Base-by-base conservation (phyloP, 2,888 invertebrate species). In the Drosophila ustulata region DNA sequence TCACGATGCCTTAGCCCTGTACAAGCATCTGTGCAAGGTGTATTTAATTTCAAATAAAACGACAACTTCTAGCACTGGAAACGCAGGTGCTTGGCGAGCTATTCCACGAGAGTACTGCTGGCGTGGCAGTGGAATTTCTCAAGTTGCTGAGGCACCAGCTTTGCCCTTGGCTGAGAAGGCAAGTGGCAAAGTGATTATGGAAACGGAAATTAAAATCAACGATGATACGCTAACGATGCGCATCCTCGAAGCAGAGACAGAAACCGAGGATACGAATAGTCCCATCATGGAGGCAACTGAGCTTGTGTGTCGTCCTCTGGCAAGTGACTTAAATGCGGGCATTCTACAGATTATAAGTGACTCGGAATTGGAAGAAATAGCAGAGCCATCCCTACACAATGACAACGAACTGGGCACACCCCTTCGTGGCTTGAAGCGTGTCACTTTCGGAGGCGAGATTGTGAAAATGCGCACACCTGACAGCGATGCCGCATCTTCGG, bases 401-500 rank as follows among this genome's bases (percentile, higher is more conserved):
- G 58, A 67, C 32, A 66, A 74, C 4, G 72, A 80, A 11, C 87
- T 89, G 0, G 75, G 77, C 3, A 91, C 91, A 9, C 88, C 90
- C 91, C 34, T 95, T 25, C 93, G 94, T 76, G 94, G 95, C 0
- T 94, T 95, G 0, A 94, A 96, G 89, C 94, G 96, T 85, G 97
- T 97, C 7, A 95, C 96, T 52, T 97, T 97, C 80, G 97, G 97
- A 4, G 97, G 97, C n/a, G 97, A 97, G 92, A 94, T 96, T 73
- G 95, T 97, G 3, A 97, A 97, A 93, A 94, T 97, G 92, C 93
- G 97, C 71, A 97, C 97, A 11, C 97, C 97, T 0, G 97, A 97
- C 79, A 96, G 96, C 90, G 97, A 97, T 88, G 95, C 95, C 30
- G 93, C 94, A 51, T 83, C 86, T 2, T 93, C 94, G 9, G 81